These are phyloP conservation scores for Poecile atricapillus DNA, from an alignment of 2,113 vertebrate genomes.

Conservation along the genomic window DNA sequence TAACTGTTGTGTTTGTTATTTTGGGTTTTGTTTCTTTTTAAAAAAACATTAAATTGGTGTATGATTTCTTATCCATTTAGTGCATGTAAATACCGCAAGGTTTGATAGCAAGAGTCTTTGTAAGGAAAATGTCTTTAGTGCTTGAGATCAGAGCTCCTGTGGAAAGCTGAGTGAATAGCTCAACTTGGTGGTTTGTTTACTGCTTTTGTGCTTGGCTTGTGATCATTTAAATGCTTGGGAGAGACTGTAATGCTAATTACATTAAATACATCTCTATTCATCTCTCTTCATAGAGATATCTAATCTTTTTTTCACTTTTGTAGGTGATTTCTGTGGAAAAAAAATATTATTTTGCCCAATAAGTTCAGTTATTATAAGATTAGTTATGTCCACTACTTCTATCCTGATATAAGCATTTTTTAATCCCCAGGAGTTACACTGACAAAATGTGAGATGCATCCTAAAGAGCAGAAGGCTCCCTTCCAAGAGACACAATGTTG, in stretches of 20 bases:
- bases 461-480: neutral
- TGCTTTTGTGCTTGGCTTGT: neutral
- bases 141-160: neutral
- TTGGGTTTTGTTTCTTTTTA: neutral
- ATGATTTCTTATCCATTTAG: neutral
- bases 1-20: neutral
- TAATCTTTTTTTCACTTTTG: neutral
- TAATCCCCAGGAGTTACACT: neutral
- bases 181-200: neutral
- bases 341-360: neutral
- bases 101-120: neutral
- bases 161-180: neutral
- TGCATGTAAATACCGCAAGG: neutral
- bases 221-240: neutral
- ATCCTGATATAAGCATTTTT: neutral
- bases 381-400: neutral
- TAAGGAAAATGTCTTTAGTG: neutral
- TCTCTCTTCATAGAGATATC: neutral
- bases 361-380: neutral
- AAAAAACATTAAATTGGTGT: neutral
- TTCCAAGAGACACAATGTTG: neutral
- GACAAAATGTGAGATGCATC: neutral
- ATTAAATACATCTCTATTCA: neutral
- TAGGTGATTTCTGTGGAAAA: neutral
- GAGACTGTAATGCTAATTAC: neutral